phyloP scores from a whole-genome alignment of 2,888 invertebrate genomes.

The Polylopha cassiicola region DNA sequence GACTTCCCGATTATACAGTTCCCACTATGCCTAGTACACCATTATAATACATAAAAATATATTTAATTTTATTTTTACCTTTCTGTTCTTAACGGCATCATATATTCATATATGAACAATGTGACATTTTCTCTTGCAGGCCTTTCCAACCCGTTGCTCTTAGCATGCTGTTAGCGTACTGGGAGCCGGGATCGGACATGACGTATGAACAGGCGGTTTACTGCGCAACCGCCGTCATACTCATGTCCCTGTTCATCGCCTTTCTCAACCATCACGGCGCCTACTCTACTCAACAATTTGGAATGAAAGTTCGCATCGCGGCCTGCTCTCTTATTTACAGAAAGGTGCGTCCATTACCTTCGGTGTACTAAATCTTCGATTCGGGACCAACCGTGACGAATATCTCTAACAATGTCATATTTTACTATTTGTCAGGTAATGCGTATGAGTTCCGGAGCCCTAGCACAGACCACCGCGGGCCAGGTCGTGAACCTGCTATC shows the following conservation, averaged over 20 bases:
- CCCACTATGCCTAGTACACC: too few species aligned
- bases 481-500: constrained; percentile 95
- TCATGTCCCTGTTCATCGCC: constrained; percentile 74
- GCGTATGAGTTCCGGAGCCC: constrained; percentile 86
- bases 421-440: constrained; percentile 55
- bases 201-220: constrained; percentile 78
- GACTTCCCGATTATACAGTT: too few species aligned
- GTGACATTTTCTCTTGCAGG: constrained; percentile 60
- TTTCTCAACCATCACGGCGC: constrained; percentile 81
- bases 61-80: neutral
- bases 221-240: constrained; percentile 78
- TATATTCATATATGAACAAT: too few species aligned
- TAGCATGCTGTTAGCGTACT: constrained; percentile 81
- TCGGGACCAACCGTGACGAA: too few species aligned
- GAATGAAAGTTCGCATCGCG: constrained; percentile 88
- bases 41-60: too few species aligned
- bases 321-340: constrained; percentile 90
- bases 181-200: constrained; percentile 72
- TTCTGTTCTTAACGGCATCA: too few species aligned
- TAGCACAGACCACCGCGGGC: constrained; percentile 92
- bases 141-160: constrained; percentile 82
- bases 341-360: constrained; percentile 78
- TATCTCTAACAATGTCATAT: too few species aligned
- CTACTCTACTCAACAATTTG: constrained; percentile 83
- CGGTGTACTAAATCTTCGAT: constrained; percentile 10